Conservation (phyloP, 2,888 invertebrate species). For the Byasa hedistus region DNA sequence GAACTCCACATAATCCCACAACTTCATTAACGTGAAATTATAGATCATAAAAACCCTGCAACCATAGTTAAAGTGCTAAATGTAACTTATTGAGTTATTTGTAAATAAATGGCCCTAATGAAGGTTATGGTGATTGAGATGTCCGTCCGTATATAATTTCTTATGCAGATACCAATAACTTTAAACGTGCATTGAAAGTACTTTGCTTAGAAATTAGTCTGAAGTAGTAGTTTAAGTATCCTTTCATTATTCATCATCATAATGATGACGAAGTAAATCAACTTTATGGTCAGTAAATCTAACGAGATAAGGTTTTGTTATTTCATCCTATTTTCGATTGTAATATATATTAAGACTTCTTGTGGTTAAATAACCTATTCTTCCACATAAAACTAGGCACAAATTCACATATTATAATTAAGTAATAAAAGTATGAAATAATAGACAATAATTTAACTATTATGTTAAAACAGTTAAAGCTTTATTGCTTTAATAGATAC, state of each 20-base stretch:
- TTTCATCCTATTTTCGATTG: neutral
- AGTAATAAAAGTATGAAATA: neutral
- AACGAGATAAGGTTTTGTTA: neutral
- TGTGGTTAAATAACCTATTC: neutral
- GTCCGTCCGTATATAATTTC: constrained; percentile 43
- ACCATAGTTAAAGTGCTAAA: constrained; percentile 40
- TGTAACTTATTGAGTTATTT: constrained; percentile 57
- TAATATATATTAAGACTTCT: neutral
- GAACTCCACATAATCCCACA: constrained; percentile 37
- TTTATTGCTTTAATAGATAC: constrained; percentile 43
- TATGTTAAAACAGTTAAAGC: constrained; percentile 36
- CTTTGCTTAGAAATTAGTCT: constrained; percentile 16
- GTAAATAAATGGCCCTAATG: constrained; percentile 52
- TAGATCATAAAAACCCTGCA: constrained; percentile 47
- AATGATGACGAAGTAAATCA: neutral
- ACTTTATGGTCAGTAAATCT: neutral
- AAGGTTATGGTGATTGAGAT: constrained; percentile 39
- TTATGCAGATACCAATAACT: constrained; percentile 41
- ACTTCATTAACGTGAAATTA: constrained; percentile 48
- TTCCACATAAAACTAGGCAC: neutral
- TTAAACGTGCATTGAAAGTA: constrained; percentile 25
- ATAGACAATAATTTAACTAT: constrained; percentile 20
- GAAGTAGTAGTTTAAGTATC: constrained; percentile 8
- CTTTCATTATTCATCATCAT: constrained; percentile 15
- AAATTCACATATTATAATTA: neutral